Percentiles rank a stretch among this genome's conserved stretches.
Evolutionary conservation across 1,140 invertebrate species (phyloP).

Genomic region (Linepithema humile): DNA sequence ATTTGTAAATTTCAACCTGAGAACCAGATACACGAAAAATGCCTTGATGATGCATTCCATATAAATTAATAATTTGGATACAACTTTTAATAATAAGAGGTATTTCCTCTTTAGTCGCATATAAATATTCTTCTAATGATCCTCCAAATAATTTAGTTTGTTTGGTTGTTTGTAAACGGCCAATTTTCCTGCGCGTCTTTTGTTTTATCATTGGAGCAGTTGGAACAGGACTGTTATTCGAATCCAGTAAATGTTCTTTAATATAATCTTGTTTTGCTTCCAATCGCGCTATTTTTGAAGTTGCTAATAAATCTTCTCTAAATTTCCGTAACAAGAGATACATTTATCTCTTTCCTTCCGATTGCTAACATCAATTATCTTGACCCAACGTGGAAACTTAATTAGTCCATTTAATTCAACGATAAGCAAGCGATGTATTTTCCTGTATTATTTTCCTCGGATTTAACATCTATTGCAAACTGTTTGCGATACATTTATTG

Average conservation of each 20-base stretch:
- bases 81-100: conserved; percentile 96
- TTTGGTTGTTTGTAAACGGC: conserved; percentile 89
- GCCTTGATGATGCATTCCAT: conserved; percentile 97
- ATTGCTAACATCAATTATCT: too few species aligned
- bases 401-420: too few species aligned
- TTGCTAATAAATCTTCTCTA: conserved; percentile 94
- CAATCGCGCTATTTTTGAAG: conserved; percentile 95
- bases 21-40: conserved; percentile 98
- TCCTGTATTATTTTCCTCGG: too few species aligned
- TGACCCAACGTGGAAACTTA: too few species aligned
- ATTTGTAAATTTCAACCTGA: conserved; percentile 98
- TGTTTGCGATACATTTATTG: too few species aligned
- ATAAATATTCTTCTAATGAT: conserved; percentile 95
- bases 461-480: too few species aligned
- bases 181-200: conserved; percentile 90
- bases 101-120: conserved; percentile 94
- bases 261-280: conserved; percentile 95
- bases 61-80: conserved; percentile 96
- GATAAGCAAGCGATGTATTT: too few species aligned
- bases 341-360: too few species aligned
- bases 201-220: conserved; percentile 80
- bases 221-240: conserved; percentile 81
- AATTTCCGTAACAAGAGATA: conserved; percentile 90
- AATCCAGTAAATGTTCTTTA: conserved; percentile 88
- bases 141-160: conserved; percentile 97